phyloP scores from a whole-genome alignment of 1,140 invertebrate species.

The Arion vulgaris region DNA sequence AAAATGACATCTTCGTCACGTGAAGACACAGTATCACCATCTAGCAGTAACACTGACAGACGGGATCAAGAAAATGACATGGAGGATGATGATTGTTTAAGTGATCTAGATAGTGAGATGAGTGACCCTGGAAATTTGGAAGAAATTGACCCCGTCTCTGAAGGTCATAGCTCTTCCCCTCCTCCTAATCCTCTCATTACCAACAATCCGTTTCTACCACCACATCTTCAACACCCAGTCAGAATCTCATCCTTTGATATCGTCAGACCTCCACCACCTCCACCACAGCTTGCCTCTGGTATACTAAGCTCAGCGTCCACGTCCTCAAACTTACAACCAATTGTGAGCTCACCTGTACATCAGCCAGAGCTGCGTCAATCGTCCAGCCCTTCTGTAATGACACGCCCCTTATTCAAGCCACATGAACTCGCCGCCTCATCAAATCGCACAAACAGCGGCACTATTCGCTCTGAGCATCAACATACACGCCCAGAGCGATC shows the following conservation, averaged over 20 bases:
- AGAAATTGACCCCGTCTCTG: constrained; percentile 37
- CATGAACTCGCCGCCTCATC: constrained; percentile 28
- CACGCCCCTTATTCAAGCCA: constrained; percentile 37
- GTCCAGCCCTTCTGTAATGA: neutral
- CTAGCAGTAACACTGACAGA: constrained; percentile 34
- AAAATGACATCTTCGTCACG: constrained; percentile 33
- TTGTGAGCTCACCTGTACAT: neutral
- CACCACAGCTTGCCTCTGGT: neutral
- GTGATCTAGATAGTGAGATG: constrained; percentile 35
- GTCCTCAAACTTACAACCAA: neutral
- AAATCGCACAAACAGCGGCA: neutral
- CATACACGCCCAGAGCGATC: constrained; percentile 11
- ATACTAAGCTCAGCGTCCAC: constrained; percentile 8
- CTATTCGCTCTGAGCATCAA: constrained; percentile 7
- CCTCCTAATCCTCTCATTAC: constrained; percentile 35
- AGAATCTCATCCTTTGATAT: constrained; percentile 14
- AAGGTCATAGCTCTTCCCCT: constrained; percentile 1
- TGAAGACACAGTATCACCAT: constrained; percentile 34
- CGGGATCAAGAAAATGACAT: constrained; percentile 36
- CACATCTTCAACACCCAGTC: constrained; percentile 37
- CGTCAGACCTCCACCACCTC: constrained; percentile 20
- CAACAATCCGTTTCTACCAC: constrained; percentile 38
- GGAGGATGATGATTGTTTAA: constrained; percentile 38
- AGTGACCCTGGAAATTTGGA: constrained; percentile 36
- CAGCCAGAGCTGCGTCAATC: constrained; percentile 1